These are phyloP conservation scores for Prenolepis imparis DNA, from an alignment of 2,888 invertebrate genomes.

Conservation along the genomic window DNA sequence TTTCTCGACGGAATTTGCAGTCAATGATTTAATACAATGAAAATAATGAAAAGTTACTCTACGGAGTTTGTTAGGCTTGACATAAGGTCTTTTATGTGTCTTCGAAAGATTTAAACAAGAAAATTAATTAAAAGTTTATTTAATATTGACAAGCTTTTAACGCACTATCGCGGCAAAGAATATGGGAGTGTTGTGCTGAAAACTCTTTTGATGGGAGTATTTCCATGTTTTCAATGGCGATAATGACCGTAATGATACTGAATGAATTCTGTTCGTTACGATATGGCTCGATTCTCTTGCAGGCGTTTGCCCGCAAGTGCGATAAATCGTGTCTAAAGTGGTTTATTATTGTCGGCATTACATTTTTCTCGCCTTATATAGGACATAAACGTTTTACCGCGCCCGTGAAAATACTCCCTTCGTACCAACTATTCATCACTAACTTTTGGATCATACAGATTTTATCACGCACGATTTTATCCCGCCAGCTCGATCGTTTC, in stretches of 20 bases:
- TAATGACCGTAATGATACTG: conserved; percentile 45
- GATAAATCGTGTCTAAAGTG: conserved; percentile 50
- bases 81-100: not conserved
- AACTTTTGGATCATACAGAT: conserved; percentile 44
- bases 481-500: conserved; percentile 22
- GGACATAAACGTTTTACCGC: conserved; percentile 46
- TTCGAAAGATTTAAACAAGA: conserved; percentile 1
- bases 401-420: conserved; percentile 64
- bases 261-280: conserved; percentile 50
- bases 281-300: conserved; percentile 36
- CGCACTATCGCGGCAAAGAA: conserved; percentile 30
- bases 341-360: conserved; percentile 70
- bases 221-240: conserved; percentile 51
- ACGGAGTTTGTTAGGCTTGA: not conserved
- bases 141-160: conserved; percentile 1
- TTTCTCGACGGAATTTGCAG: not conserved
- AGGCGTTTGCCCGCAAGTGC: not conserved
- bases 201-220: conserved; percentile 51
- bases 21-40: conserved; percentile 7
- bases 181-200: conserved; percentile 35
- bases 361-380: conserved; percentile 40
- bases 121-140: conserved; percentile 18
- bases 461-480: conserved; percentile 41
- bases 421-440: conserved; percentile 28
- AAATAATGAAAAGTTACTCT: conserved; percentile 11